Conservation (phyloP, 2,888 invertebrate genomes). For the Crocallis elinguaria region DNA sequence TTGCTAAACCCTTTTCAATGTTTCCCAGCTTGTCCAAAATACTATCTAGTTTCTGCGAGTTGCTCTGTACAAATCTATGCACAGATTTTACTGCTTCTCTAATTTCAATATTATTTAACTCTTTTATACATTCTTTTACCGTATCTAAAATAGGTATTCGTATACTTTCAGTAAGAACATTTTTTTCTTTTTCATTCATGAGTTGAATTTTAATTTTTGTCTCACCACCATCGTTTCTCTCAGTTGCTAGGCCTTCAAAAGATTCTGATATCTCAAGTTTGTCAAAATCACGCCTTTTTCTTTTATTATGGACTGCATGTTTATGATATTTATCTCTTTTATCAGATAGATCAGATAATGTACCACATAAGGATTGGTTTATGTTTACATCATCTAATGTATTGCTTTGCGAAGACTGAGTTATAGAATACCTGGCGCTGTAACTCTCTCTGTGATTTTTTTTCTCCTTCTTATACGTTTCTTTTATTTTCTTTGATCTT, state of each 20-base stretch:
- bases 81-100: constrained; percentile 50
- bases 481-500: constrained; percentile 50
- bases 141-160: constrained; percentile 63
- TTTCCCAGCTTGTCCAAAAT: constrained; percentile 58
- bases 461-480: constrained; percentile 51
- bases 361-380: constrained; percentile 65
- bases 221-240: constrained; percentile 50
- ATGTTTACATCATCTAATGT: constrained; percentile 70
- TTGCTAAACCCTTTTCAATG: constrained; percentile 60
- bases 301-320: constrained; percentile 45
- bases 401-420: constrained; percentile 59
- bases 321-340: constrained; percentile 50
- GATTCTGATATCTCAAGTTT: constrained; percentile 63
- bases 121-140: constrained; percentile 61
- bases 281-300: constrained; percentile 35
- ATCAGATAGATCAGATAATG: constrained; percentile 66
- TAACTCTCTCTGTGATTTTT: constrained; percentile 45
- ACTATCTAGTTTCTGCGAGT: constrained; percentile 59
- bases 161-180: constrained; percentile 63
- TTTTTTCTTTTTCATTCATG: constrained; percentile 71
- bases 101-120: constrained; percentile 48
- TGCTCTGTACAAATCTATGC: constrained; percentile 52
- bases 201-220: constrained; percentile 71
- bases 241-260: constrained; percentile 68
- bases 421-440: constrained; percentile 55